A percentile compares a stretch with the other conserved stretches of the same genome.
These are phyloP conservation scores for Megalonaias nervosa DNA, from an alignment of 1,140 invertebrate genomes.

Conservation along the genomic window DNA sequence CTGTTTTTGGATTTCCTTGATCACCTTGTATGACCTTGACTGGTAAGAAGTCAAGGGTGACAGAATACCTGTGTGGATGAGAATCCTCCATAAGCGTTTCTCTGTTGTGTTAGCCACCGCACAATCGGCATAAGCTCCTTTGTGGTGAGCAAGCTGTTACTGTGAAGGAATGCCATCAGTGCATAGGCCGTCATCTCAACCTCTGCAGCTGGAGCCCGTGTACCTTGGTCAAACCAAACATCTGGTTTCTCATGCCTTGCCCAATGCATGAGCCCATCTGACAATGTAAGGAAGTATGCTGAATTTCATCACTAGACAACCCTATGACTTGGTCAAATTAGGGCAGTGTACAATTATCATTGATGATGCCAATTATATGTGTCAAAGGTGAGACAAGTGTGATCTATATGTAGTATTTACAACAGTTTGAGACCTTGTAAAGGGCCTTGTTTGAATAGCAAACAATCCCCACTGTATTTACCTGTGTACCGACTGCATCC, in stretches of 20 bases:
- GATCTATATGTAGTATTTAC: too few relatives aligned
- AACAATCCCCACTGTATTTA: too few relatives aligned
- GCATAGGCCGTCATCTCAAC: conserved; percentile 90
- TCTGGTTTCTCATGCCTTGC: conserved; percentile 15
- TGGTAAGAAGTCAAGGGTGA: not conserved
- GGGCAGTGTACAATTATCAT: too few relatives aligned
- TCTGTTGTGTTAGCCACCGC: conserved; percentile 85
- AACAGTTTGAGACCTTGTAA: too few relatives aligned
- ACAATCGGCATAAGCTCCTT: conserved; percentile 81
- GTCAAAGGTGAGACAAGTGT: too few relatives aligned
- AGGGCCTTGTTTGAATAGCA: too few relatives aligned
- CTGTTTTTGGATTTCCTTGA: not conserved
- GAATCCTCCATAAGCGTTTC: conserved; percentile 85
- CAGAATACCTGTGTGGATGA: conserved; percentile 75
- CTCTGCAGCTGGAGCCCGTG: conserved; percentile 77
- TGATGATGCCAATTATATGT: too few relatives aligned
- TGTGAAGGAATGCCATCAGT: conserved; percentile 76
- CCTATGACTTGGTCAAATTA: too few relatives aligned
- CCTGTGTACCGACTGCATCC: too few relatives aligned
- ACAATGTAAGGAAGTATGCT: conserved; percentile 29
- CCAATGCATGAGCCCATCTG: conserved; percentile 56
- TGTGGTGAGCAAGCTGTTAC: conserved; percentile 46
- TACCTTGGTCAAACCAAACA: conserved; percentile 23
- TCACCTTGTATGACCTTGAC: not conserved
- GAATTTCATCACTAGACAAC: too few relatives aligned